Evolutionary conservation across 1,140 invertebrate genomes (phyloP).

Genomic region (Berghia stephanieae): DNA sequence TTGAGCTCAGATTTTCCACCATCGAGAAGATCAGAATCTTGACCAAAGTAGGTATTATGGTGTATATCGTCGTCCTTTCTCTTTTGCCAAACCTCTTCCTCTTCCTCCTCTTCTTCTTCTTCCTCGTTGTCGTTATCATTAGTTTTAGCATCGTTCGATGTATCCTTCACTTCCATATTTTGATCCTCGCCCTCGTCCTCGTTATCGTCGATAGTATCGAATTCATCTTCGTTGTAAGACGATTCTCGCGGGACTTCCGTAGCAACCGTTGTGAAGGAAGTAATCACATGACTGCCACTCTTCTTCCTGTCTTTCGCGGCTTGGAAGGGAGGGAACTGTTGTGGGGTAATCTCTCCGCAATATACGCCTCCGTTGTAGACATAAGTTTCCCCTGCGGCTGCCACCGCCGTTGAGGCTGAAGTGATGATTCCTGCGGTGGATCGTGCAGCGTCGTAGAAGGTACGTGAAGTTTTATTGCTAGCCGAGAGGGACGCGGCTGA

Average conservation of each 20-base stretch:
- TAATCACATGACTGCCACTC: constrained; percentile 28
- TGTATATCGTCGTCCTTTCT: background rate
- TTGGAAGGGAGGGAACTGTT: background rate
- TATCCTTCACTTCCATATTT: background rate
- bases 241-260: background rate
- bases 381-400: constrained; percentile 32
- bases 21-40: too few species aligned
- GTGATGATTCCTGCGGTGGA: too few species aligned
- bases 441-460: constrained; percentile 35
- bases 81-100: background rate
- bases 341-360: constrained; percentile 12
- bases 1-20: too few species aligned
- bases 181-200: background rate
- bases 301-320: constrained; percentile 27
- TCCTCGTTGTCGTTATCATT: background rate
- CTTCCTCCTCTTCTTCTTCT: background rate
- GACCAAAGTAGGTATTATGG: too few species aligned
- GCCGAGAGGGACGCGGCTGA: constrained; percentile 40
- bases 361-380: constrained; percentile 30
- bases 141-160: too few species aligned
- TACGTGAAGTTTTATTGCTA: constrained; percentile 32
- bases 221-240: background rate
- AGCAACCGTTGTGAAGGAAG: constrained; percentile 35
- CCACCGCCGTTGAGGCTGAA: constrained; percentile 4
- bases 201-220: background rate